Conservation (phyloP, 2,797 vertebrate genomes). For the Antrozous pallidus region DNA sequence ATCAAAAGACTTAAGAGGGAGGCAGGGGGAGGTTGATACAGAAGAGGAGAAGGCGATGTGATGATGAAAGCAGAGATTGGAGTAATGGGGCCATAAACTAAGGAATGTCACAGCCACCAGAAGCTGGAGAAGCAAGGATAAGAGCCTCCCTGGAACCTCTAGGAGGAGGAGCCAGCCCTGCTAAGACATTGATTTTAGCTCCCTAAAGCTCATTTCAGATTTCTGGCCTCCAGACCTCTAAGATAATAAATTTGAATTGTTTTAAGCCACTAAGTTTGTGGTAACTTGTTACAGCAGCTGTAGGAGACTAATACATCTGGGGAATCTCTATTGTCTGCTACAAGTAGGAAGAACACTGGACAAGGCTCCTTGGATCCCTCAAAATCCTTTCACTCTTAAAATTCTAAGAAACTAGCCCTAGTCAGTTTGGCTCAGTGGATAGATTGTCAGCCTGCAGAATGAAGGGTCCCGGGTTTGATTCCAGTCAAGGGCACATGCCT, state of each 20-base stretch:
- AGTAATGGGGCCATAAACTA: neutral
- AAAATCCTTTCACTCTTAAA: neutral
- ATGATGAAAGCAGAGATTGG: neutral
- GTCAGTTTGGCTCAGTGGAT: too few relatives aligned
- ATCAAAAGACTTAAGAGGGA: neutral
- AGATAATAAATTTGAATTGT: neutral
- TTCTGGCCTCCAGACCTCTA: neutral
- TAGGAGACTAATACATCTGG: neutral
- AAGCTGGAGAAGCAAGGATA: neutral
- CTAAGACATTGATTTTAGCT: neutral
- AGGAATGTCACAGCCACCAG: neutral
- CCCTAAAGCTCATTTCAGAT: neutral
- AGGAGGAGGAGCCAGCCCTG: neutral
- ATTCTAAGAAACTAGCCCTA: neutral
- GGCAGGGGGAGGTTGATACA: neutral
- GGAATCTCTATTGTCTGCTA: neutral
- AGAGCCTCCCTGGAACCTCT: neutral
- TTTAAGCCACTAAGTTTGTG: neutral
- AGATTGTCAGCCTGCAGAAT: too few relatives aligned
- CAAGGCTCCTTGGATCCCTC: neutral
- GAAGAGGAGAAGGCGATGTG: neutral
- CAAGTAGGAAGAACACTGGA: neutral
- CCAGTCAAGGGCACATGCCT: too few relatives aligned
- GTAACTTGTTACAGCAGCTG: neutral
- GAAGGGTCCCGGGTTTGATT: too few relatives aligned